A percentile compares a stretch with the other conserved stretches of the same genome.
These are phyloP conservation scores for Eurosta solidaginis DNA, from an alignment of 1,140 invertebrate genomes.

Conservation along the genomic window DNA sequence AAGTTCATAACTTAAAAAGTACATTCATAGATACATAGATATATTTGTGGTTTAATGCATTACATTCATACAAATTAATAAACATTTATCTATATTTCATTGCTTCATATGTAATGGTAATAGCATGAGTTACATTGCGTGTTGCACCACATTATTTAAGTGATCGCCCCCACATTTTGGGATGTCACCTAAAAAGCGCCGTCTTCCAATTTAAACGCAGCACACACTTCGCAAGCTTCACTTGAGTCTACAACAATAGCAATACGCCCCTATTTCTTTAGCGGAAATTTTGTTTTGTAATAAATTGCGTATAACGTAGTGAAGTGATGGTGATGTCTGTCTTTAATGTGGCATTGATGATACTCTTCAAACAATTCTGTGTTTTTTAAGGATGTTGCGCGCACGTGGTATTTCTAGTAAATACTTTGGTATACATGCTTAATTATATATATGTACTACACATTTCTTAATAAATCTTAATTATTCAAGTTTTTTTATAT, in stretches of 20 bases:
- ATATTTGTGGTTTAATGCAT: too few relatives aligned
- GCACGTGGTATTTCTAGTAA: not conserved
- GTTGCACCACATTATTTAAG: not conserved
- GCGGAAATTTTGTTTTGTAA: not conserved
- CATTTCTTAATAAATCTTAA: not conserved
- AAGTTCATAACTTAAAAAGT: too few relatives aligned
- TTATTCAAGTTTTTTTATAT: not conserved
- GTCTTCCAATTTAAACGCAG: too few relatives aligned
- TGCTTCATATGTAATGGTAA: not conserved
- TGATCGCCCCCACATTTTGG: not conserved
- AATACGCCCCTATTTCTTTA: not conserved
- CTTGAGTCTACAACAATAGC: not conserved
- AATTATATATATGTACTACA: not conserved
- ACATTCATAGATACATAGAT: too few relatives aligned
- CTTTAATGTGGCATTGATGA: too few relatives aligned
- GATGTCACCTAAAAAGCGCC: conserved; percentile 2
- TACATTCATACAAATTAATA: not conserved
- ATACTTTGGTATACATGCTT: not conserved
- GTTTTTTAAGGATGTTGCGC: not conserved
- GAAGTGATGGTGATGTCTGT: too few relatives aligned
- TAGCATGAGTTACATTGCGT: not conserved
- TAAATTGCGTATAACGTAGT: too few relatives aligned
- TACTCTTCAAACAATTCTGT: too few relatives aligned
- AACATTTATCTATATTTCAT: not conserved
- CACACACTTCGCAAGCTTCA: too few relatives aligned